phyloP scores from a whole-genome alignment of 2,797 vertebrate species.

The Rhinophrynus dorsalis region DNA sequence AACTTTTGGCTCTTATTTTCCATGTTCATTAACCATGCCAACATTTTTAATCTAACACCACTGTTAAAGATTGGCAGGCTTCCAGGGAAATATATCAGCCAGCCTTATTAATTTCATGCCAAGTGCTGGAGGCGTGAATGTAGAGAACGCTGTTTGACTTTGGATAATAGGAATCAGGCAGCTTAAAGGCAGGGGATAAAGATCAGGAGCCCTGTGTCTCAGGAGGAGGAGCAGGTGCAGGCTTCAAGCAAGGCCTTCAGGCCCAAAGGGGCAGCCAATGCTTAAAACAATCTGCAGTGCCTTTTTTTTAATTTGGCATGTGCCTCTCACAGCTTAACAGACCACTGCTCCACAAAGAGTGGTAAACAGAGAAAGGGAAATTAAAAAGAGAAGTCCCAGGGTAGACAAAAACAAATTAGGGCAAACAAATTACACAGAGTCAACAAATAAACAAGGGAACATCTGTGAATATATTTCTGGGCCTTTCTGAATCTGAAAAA shows the following conservation, averaged over 20 bases:
- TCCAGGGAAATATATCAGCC: conserved; percentile 87
- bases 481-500: conserved; percentile 73
- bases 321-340: conserved; percentile 84
- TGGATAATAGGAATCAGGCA: conserved; percentile 87
- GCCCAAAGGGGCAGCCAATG: conserved; percentile 92
- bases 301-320: conserved; percentile 90
- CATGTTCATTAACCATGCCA: conserved; percentile 87
- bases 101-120: conserved; percentile 92
- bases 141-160: conserved; percentile 86
- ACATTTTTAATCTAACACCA: conserved; percentile 88
- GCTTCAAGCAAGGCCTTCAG: conserved; percentile 94
- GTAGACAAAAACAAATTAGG: conserved; percentile 98
- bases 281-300: conserved; percentile 95
- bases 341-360: conserved; percentile 95
- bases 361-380: conserved; percentile 98
- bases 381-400: conserved; percentile 98
- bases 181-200: conserved; percentile 89
- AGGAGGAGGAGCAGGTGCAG: conserved; percentile 96
- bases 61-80: conserved; percentile 87
- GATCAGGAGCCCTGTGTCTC: conserved; percentile 93
- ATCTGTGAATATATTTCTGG: conserved; percentile 93
- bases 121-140: conserved; percentile 84
- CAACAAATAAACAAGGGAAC: conserved; percentile 96
- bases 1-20: conserved; percentile 81
- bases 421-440: conserved; percentile 99